These are phyloP conservation scores for Centruroides vittatus DNA, from an alignment of 1,140 invertebrate genomes.

Conservation along the genomic window DNA sequence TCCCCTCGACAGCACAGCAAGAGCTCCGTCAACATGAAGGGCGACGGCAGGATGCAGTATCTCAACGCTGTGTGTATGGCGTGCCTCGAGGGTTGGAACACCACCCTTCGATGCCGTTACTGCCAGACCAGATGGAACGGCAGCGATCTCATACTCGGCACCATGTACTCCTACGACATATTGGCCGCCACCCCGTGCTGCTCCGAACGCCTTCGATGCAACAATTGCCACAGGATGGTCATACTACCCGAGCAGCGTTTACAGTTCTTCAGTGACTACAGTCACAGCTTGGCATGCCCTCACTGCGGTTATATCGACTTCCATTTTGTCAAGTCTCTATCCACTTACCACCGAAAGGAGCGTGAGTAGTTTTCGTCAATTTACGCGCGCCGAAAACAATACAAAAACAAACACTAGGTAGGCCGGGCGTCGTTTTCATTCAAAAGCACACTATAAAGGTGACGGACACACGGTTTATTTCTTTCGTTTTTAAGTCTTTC, in stretches of 20 bases:
- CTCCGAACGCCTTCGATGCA: constrained; percentile 79
- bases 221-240: constrained; percentile 69
- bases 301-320: constrained; percentile 78
- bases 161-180: constrained; percentile 96
- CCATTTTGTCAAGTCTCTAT: constrained; percentile 83
- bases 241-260: constrained; percentile 64
- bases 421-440: too few species aligned
- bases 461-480: too few species aligned
- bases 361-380: background rate
- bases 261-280: constrained; percentile 91
- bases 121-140: constrained; percentile 84
- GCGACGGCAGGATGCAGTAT: constrained; percentile 56
- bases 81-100: constrained; percentile 63
- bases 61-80: constrained; percentile 86
- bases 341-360: constrained; percentile 18
- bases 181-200: constrained; percentile 94
- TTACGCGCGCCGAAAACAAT: background rate
- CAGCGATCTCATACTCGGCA: constrained; percentile 77
- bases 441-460: too few species aligned
- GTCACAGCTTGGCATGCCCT: constrained; percentile 75
- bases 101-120: constrained; percentile 54
- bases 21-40: constrained; percentile 68
- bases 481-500: too few species aligned
- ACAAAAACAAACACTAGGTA: too few species aligned
- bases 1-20: constrained; percentile 77